These are phyloP conservation scores for Caiman crocodilus DNA, from an alignment of 2,797 vertebrate species.

Conservation along the genomic window DNA sequence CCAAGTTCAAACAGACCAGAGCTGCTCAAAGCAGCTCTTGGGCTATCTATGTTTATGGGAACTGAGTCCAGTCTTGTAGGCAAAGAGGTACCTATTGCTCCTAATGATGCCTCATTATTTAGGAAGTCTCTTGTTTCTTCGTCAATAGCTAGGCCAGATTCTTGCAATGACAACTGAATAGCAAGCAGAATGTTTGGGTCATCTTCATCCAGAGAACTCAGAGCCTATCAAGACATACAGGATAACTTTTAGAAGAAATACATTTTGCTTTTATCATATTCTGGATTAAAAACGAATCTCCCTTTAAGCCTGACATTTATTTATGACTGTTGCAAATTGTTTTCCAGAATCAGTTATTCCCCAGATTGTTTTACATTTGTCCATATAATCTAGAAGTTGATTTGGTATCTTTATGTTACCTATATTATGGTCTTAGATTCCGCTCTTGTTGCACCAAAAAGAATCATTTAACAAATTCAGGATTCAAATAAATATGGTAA, in stretches of 20 bases:
- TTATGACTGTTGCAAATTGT: not conserved
- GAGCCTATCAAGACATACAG: constrained; percentile 81
- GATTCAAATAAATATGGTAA: constrained; percentile 30
- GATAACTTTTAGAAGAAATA: constrained; percentile 54
- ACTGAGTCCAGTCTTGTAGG: constrained; percentile 91
- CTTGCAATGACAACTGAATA: constrained; percentile 97
- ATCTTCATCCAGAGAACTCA: constrained; percentile 96
- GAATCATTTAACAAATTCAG: not conserved
- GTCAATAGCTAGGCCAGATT: constrained; percentile 88
- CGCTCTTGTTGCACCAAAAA: not conserved
- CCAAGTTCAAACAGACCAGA: constrained; percentile 94
- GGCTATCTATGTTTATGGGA: constrained; percentile 84
- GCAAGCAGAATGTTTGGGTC: constrained; percentile 98
- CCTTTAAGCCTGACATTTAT: constrained; percentile 14
- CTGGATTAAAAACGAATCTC: constrained; percentile 12
- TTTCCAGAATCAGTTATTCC: constrained; percentile 24
- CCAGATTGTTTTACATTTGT: not conserved
- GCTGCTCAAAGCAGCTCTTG: constrained; percentile 91
- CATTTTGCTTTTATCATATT: not conserved
- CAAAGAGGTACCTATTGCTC: constrained; percentile 95
- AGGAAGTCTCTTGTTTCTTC: constrained; percentile 88
- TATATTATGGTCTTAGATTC: not conserved
- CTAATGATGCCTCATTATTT: constrained; percentile 89
- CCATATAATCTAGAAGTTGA: constrained; percentile 1
- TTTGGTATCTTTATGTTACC: not conserved